phyloP scores from a whole-genome alignment of 2,113 vertebrate species.

The Prinia subflava region DNA sequence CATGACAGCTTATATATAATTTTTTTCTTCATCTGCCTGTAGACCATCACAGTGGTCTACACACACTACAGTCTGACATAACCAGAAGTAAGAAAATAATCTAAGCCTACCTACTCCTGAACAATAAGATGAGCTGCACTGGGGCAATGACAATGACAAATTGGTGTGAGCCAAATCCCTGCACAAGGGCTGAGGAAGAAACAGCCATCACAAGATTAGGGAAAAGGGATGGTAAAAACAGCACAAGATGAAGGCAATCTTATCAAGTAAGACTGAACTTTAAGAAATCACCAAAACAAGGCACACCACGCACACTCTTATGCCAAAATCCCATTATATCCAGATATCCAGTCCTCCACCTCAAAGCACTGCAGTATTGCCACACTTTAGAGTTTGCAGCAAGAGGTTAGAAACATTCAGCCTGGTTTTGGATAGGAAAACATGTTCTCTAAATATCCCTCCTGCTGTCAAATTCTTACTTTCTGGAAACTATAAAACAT shows the following conservation, averaged over 20 bases:
- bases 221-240: neutral
- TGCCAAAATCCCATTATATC: neutral
- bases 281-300: neutral
- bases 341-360: neutral
- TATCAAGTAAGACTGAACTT: neutral
- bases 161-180: neutral
- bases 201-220: neutral
- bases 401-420: neutral
- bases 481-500: neutral
- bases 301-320: neutral
- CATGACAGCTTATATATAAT: neutral
- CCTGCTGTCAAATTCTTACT: neutral
- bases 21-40: neutral
- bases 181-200: neutral
- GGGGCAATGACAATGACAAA: neutral
- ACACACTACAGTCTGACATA: neutral
- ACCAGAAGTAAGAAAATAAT: neutral
- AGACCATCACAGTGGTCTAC: neutral
- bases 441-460: neutral
- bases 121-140: neutral
- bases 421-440: neutral
- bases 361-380: neutral
- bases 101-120: neutral
- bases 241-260: neutral
- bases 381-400: neutral